Evolutionary conservation across 2,113 vertebrate species (phyloP).

Genomic region (Anoplopoma fimbria): DNA sequence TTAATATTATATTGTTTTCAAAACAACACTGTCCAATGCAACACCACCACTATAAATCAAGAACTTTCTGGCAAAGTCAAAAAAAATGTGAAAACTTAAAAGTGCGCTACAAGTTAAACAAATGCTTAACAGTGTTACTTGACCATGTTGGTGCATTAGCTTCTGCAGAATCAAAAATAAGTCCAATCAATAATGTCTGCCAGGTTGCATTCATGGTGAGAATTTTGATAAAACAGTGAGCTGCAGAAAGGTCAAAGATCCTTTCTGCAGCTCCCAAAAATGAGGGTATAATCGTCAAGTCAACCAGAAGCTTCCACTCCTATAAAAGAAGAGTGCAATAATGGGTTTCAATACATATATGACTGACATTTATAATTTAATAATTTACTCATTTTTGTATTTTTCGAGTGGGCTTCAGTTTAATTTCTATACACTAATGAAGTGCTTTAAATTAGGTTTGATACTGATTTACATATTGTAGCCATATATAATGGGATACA

Average conservation of each 20-base stretch:
- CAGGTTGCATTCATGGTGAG: background rate
- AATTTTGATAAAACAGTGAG: background rate
- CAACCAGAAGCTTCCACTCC: background rate
- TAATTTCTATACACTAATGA: background rate
- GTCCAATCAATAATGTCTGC: background rate
- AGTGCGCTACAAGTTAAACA: background rate
- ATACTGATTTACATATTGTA: background rate
- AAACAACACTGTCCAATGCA: background rate
- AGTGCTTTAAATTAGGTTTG: background rate
- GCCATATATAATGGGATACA: background rate
- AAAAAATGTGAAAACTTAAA: background rate
- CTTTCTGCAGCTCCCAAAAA: too few relatives aligned
- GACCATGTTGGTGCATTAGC: background rate
- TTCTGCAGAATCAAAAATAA: background rate
- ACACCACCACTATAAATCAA: background rate
- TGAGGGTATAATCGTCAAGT: background rate
- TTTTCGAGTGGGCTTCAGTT: background rate
- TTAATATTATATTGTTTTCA: background rate
- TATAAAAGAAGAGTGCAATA: background rate
- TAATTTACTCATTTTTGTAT: background rate
- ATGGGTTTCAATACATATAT: background rate
- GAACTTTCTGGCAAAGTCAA: background rate
- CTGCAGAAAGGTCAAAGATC: background rate
- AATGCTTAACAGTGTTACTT: background rate
- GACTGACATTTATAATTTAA: background rate